Conservation (phyloP, 2,113 vertebrate genomes). For the Notothenia rossii region DNA sequence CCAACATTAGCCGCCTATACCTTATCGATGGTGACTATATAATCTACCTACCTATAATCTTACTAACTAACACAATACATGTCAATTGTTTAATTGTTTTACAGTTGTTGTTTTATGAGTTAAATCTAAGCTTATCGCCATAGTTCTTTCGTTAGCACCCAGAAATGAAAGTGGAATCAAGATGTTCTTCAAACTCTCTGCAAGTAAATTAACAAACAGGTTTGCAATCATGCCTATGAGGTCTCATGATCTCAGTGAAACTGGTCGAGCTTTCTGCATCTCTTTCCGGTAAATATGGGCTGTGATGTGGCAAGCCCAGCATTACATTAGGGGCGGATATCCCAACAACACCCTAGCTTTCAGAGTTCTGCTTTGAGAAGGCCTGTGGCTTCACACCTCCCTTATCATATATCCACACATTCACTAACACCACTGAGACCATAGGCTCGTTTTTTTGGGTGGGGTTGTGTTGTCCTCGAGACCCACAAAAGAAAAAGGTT, state of each 20-base stretch:
- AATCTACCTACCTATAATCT: too few species aligned
- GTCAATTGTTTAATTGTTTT: too few species aligned
- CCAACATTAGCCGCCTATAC: too few species aligned
- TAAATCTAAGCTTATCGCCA: too few species aligned
- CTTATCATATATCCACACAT: conserved; percentile 6
- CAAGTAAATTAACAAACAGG: too few species aligned
- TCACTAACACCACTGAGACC: conserved; percentile 9
- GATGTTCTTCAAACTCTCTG: too few species aligned
- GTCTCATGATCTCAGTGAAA: neutral
- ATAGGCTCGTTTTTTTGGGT: conserved; percentile 50
- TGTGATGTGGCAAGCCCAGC: conserved; percentile 14
- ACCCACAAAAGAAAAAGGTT: too few species aligned
- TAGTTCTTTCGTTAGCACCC: too few species aligned
- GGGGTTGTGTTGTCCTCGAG: conserved; percentile 41
- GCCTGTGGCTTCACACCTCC: conserved; percentile 77
- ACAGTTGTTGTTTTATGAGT: too few species aligned
- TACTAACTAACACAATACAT: too few species aligned
- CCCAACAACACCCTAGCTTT: conserved; percentile 31
- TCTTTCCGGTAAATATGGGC: conserved; percentile 29
- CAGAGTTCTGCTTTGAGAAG: conserved; percentile 18
- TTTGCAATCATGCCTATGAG: neutral
- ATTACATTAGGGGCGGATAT: neutral
- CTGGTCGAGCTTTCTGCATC: neutral
- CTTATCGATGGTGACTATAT: too few species aligned
- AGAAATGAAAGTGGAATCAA: too few species aligned